These are phyloP conservation scores for Tachina grossa DNA, from an alignment of 2,888 invertebrate genomes.

Conservation along the genomic window DNA sequence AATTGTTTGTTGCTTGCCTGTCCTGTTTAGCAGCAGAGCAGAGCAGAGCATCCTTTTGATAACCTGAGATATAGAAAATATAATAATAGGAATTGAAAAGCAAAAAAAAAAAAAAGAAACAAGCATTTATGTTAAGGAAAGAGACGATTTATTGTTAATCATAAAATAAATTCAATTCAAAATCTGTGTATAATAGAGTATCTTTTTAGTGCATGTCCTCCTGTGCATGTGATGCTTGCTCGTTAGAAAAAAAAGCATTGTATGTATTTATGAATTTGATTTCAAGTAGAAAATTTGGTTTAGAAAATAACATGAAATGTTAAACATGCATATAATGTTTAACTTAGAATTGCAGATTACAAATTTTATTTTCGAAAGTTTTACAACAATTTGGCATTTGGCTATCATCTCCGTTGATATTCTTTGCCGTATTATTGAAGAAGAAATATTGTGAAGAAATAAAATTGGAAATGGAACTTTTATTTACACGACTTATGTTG, in stretches of 20 bases:
- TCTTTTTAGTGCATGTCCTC: conserved; percentile 2
- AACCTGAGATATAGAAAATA: conserved; percentile 38
- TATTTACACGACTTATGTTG: conserved; percentile 8
- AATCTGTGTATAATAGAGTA: conserved; percentile 16
- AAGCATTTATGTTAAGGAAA: conserved; percentile 68
- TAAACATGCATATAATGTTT: neutral
- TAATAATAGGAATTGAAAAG: conserved; percentile 35
- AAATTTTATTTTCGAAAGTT: neutral
- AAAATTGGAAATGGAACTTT: neutral
- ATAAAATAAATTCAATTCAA: conserved; percentile 72
- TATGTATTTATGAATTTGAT: conserved; percentile 48
- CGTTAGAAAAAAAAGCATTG: neutral
- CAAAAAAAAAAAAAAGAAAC: conserved; percentile 11
- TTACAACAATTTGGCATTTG: conserved; percentile 43
- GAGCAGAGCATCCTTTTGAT: conserved; percentile 44
- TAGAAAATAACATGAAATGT: conserved; percentile 48
- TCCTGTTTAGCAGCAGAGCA: conserved; percentile 30
- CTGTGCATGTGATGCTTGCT: conserved; percentile 20
- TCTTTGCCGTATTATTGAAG: conserved; percentile 22
- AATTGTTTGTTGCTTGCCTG: conserved; percentile 21
- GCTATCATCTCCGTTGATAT: neutral
- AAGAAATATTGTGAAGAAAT: too few relatives aligned
- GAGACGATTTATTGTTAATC: conserved; percentile 79
- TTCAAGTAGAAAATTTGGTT: conserved; percentile 55
- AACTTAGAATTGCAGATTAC: too few relatives aligned